These are phyloP conservation scores for Notiomystis cincta DNA, from an alignment of 2,113 vertebrate genomes.

Conservation along the genomic window DNA sequence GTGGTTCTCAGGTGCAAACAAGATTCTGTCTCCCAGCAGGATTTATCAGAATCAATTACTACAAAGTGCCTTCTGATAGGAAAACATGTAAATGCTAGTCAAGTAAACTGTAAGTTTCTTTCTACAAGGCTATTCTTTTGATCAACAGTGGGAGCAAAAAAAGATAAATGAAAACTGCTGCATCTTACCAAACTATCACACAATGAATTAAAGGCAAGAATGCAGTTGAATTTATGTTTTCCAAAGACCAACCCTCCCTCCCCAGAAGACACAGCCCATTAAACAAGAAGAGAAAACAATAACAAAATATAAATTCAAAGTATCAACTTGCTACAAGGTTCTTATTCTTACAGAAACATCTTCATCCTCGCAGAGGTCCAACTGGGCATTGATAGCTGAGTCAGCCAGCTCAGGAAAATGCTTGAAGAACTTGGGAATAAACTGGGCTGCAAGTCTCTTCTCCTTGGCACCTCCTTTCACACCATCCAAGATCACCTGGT, in stretches of 20 bases:
- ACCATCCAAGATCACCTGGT: constrained; percentile 91
- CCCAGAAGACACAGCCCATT: neutral
- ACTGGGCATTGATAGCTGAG: constrained; percentile 93
- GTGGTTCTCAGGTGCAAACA: neutral
- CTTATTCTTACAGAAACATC: constrained; percentile 90
- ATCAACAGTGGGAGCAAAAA: neutral
- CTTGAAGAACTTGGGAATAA: constrained; percentile 98
- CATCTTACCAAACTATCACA: neutral
- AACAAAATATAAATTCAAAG: neutral
- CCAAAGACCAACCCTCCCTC: neutral
- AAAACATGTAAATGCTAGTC: neutral
- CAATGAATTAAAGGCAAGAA: neutral
- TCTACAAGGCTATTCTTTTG: neutral
- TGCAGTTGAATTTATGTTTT: neutral
- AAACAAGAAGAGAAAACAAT: neutral
- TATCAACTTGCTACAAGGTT: neutral
- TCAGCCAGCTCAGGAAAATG: constrained; percentile 96
- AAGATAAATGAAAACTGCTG: neutral
- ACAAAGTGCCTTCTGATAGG: neutral
- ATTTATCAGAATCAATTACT: neutral
- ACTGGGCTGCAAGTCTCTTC: constrained; percentile 95
- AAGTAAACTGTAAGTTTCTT: neutral
- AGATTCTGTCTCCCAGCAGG: neutral
- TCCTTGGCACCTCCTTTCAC: constrained; percentile 97
- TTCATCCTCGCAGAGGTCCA: constrained; percentile 98